Conservation (phyloP, 2,113 vertebrate genomes). For the Hippocampus comes region DNA sequence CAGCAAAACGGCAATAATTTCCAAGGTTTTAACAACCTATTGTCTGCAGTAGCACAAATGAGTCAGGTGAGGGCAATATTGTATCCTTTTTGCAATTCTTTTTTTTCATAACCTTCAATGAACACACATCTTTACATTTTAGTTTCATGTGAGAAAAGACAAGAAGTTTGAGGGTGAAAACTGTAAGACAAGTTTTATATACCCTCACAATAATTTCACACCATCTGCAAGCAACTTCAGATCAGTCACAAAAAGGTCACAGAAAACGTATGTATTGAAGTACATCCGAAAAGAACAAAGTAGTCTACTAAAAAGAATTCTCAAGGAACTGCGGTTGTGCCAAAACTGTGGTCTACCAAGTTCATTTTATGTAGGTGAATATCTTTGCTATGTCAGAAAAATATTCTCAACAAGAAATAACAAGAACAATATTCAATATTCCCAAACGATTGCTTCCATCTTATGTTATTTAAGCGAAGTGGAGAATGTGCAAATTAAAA, state of each 20-base stretch:
- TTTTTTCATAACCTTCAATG: background rate
- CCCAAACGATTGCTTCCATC: background rate
- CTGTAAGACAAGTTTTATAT: conserved; percentile 10
- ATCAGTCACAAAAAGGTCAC: conserved; percentile 39
- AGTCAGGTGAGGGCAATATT: conserved; percentile 65
- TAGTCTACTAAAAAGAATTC: background rate
- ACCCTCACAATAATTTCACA: conserved; percentile 13
- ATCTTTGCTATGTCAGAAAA: background rate
- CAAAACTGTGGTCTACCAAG: background rate
- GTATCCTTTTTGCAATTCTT: conserved; percentile 49
- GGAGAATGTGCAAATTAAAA: background rate
- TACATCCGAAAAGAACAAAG: conserved; percentile 19
- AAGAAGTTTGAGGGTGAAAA: conserved; percentile 27
- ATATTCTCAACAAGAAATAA: background rate
- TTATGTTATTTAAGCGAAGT: background rate
- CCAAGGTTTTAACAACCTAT: background rate
- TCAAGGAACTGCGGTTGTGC: background rate
- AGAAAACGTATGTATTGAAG: conserved; percentile 25
- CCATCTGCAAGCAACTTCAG: conserved; percentile 15
- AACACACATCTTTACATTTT: conserved; percentile 18
- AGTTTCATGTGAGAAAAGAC: conserved; percentile 6
- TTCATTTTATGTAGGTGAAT: background rate
- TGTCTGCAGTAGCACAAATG: conserved; percentile 49
- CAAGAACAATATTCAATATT: background rate
- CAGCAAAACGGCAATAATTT: background rate